Conservation (phyloP, 2,797 vertebrate genomes). For the Pangasius krempfi region DNA sequence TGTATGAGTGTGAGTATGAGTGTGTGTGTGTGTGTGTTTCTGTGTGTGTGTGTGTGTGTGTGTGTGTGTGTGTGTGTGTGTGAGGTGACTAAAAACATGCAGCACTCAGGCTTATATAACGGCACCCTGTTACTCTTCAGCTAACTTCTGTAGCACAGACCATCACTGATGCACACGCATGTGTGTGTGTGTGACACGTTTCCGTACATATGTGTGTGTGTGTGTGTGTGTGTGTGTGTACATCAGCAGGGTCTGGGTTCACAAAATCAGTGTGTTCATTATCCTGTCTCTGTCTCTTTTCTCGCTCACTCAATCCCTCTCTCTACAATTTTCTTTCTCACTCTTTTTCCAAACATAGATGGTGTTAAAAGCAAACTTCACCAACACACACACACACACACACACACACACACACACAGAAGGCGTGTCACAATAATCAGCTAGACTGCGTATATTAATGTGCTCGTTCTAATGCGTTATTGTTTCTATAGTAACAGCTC, state of each 20-base stretch:
- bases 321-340: not conserved
- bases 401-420: not conserved
- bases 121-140: conserved; percentile 24
- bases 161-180: conserved; percentile 7
- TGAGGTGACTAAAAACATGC: not conserved
- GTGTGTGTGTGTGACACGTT: conserved; percentile 32
- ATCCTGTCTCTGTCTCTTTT: not conserved
- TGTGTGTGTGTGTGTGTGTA: conserved; percentile 11
- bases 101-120: conserved; percentile 34
- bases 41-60: not conserved
- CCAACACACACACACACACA: not conserved
- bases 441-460: not conserved
- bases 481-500: not conserved
- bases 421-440: not conserved
- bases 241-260: not conserved
- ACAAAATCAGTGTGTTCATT: conserved; percentile 6
- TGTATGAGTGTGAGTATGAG: not conserved
- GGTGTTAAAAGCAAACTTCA: not conserved
- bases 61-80: not conserved
- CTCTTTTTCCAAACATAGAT: not conserved
- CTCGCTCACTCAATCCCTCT: not conserved
- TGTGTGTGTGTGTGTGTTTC: not conserved
- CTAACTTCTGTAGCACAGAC: conserved; percentile 28
- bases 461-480: not conserved
- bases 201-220: conserved; percentile 31